Evolutionary conservation across 2,113 vertebrate species (phyloP).

Genomic region (Grammomys surdaster): DNA sequence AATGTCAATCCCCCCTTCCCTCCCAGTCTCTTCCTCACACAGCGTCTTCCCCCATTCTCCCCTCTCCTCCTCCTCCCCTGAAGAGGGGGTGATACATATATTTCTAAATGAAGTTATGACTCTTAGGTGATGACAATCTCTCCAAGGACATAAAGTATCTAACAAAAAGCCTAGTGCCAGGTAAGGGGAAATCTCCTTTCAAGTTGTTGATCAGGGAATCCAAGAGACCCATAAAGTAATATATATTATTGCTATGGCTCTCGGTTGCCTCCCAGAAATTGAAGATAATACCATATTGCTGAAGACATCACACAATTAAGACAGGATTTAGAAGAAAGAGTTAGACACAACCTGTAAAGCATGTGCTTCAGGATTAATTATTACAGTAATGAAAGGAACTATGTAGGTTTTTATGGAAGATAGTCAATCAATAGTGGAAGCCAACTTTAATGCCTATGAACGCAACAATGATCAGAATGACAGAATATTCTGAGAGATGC

Average conservation of each 20-base stretch:
- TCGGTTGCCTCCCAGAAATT: background rate
- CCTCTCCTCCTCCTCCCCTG: no score
- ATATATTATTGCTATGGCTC: background rate
- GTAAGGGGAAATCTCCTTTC: background rate
- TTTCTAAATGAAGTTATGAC: background rate
- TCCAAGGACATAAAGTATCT: background rate
- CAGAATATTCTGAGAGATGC: background rate
- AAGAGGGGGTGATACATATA: background rate
- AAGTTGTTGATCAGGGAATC: background rate
- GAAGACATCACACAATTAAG: background rate
- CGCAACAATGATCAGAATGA: background rate
- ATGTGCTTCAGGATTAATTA: background rate
- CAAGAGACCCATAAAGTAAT: no score
- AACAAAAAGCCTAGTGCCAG: background rate
- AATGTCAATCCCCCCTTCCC: no score
- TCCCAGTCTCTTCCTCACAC: no score
- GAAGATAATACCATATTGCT: background rate
- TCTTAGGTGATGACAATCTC: background rate
- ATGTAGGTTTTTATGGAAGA: background rate
- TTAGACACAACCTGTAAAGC: background rate
- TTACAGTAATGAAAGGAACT: background rate
- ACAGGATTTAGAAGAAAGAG: background rate
- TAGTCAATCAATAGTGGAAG: background rate
- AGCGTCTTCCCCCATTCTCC: no score
- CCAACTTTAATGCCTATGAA: background rate